phyloP scores from a whole-genome alignment of 2,797 vertebrate genomes.

The Saxicola maurus region DNA sequence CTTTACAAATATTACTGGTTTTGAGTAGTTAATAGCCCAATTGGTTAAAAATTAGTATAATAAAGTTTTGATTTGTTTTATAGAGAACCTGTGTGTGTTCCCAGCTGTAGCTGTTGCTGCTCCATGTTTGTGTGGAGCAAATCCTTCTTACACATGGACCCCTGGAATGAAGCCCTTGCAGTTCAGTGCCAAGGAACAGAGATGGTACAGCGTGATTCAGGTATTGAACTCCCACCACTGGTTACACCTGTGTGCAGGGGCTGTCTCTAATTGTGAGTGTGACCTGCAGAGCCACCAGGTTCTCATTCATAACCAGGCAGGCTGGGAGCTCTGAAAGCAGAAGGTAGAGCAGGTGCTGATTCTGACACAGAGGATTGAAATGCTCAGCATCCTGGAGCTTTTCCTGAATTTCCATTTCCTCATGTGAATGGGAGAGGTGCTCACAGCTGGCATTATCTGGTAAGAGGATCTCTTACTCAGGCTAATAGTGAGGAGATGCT shows the following conservation, averaged over 20 bases:
- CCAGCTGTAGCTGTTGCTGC: conserved; percentile 79
- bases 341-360: conserved; percentile 81
- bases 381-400: conserved; percentile 68
- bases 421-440: conserved; percentile 76
- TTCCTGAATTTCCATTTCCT: conserved; percentile 82
- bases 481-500: neutral
- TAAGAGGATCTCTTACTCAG: neutral
- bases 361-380: conserved; percentile 74
- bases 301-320: conserved; percentile 73
- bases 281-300: neutral
- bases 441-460: neutral
- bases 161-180: conserved; percentile 69
- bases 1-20: neutral
- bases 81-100: conserved; percentile 77
- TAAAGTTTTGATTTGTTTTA: neutral
- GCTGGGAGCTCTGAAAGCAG: conserved; percentile 82
- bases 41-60: neutral
- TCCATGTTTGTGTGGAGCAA: conserved; percentile 71
- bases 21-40: neutral
- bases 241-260: neutral
- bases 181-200: conserved; percentile 65
- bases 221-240: conserved; percentile 36
- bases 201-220: conserved; percentile 84
- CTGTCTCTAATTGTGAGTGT: neutral
- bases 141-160: conserved; percentile 72